A percentile compares a stretch with the other conserved stretches of the same genome.
phyloP scores from a whole-genome alignment of 2,888 invertebrate species.

The Lasioglossum marginatum region DNA sequence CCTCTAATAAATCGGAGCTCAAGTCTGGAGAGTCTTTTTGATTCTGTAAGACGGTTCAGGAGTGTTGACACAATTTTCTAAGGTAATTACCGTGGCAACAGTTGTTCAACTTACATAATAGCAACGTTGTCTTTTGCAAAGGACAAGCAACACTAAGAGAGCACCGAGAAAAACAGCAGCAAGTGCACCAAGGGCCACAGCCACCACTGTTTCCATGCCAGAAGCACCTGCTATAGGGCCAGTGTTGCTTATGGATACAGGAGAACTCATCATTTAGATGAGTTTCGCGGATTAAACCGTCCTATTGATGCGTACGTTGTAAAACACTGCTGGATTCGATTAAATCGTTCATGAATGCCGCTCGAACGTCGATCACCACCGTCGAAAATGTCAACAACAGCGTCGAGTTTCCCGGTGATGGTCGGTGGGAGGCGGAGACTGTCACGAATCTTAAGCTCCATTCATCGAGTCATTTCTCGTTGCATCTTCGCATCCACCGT shows the following conservation, averaged over 20 bases:
- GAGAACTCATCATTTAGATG: conserved; percentile 77
- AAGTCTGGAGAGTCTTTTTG: conserved; percentile 81
- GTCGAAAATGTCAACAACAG: conserved; percentile 54
- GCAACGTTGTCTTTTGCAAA: conserved; percentile 87
- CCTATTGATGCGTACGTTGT: not conserved
- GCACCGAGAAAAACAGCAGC: conserved; percentile 89
- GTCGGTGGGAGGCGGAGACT: conserved; percentile 78
- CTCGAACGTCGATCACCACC: conserved; percentile 46
- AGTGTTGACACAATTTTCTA: not conserved
- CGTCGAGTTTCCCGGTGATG: conserved; percentile 52
- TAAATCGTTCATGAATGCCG: conserved; percentile 34
- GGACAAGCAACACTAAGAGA: conserved; percentile 87
- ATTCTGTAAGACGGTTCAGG: conserved; percentile 69
- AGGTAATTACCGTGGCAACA: not conserved
- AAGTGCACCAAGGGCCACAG: conserved; percentile 88
- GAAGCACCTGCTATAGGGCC: conserved; percentile 74
- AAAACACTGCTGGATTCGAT: not conserved
- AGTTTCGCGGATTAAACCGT: not conserved
- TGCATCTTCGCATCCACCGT: not conserved
- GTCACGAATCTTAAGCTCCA: conserved; percentile 74
- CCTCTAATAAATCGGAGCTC: conserved; percentile 80
- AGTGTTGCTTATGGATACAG: conserved; percentile 78
- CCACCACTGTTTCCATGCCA: conserved; percentile 89
- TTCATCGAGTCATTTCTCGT: conserved; percentile 51
- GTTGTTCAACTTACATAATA: conserved; percentile 78